Percentiles rank a stretch among this genome's conserved stretches.
Evolutionary conservation across 1,140 invertebrate species (phyloP).

Genomic region (Aphis gossypii): DNA sequence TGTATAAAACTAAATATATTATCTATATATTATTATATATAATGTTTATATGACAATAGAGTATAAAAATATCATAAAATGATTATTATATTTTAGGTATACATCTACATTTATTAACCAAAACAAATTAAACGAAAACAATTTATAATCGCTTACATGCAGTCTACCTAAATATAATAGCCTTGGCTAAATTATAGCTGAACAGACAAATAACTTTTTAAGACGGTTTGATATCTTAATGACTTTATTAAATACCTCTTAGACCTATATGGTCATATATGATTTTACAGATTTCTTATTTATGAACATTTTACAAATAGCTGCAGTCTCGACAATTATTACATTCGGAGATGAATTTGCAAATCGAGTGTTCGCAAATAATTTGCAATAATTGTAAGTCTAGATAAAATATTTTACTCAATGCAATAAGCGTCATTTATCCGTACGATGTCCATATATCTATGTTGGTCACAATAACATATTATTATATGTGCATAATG

Average conservation of each 20-base stretch:
- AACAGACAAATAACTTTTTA: slow-evolving; percentile 18
- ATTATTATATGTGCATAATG: neutral
- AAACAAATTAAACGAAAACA: neutral
- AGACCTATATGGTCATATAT: neutral
- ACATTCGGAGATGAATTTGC: neutral
- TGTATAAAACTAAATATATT: too few relatives aligned
- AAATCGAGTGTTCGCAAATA: neutral
- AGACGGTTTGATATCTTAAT: slow-evolving; percentile 13
- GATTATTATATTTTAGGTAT: neutral
- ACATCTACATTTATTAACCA: neutral
- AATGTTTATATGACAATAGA: neutral
- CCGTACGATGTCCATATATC: neutral
- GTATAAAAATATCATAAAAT: neutral
- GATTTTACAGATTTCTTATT: neutral
- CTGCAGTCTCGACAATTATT: neutral
- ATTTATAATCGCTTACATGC: neutral
- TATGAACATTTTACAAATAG: neutral
- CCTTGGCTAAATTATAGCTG: slow-evolving; percentile 24
- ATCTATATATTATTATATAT: neutral
- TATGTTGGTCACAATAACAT: neutral
- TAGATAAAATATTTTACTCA: neutral
- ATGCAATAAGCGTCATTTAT: neutral
- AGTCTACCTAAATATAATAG: neutral
- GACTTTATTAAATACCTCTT: neutral
- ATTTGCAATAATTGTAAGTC: neutral